A percentile compares a stretch with the other conserved stretches of the same genome.
Evolutionary conservation across 2,797 vertebrate species (phyloP).

Genomic region (Silurus lanzhouensis): DNA sequence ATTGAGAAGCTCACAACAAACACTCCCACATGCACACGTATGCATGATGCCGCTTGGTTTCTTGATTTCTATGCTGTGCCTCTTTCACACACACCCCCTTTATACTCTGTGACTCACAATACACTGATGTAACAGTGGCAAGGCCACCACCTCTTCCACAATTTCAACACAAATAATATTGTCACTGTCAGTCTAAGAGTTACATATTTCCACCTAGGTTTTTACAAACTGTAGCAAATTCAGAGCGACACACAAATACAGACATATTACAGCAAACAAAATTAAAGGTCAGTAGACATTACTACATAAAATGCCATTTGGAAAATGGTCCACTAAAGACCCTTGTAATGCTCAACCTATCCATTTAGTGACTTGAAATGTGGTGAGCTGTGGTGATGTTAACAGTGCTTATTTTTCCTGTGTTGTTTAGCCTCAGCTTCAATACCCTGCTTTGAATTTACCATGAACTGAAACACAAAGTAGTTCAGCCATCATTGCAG

Average conservation of each 20-base stretch:
- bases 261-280: neutral
- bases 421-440: neutral
- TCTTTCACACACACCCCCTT: neutral
- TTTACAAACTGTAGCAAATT: neutral
- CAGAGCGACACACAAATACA: neutral
- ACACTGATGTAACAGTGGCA: conserved; percentile 7
- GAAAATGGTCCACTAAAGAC: neutral
- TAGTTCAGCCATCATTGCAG: neutral
- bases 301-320: neutral
- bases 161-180: neutral
- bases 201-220: neutral
- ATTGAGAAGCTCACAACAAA: neutral
- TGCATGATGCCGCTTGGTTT: neutral
- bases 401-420: neutral
- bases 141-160: neutral
- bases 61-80: neutral
- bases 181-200: neutral
- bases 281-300: neutral
- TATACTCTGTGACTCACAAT: conserved; percentile 14
- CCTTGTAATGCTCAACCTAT: neutral
- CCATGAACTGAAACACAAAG: neutral
- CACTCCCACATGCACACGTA: neutral
- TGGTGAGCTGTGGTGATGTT: neutral
- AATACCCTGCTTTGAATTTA: neutral
- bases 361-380: neutral